phyloP scores from a whole-genome alignment of 2,797 vertebrate genomes.

The Pelobates cultripes region DNA sequence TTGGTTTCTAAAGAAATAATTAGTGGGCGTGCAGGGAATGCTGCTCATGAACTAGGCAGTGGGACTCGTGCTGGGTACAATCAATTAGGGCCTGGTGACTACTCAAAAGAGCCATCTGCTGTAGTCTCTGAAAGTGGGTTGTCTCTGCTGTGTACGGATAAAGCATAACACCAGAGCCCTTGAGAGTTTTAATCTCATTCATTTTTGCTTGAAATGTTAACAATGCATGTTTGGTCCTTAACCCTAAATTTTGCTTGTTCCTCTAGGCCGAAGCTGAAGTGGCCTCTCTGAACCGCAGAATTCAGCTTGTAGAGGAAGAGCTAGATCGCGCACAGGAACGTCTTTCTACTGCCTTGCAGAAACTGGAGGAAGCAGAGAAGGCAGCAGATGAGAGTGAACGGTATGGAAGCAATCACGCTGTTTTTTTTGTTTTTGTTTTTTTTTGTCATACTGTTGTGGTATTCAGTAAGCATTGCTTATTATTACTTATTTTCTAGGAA shows the following conservation, averaged over 20 bases:
- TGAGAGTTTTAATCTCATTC: no score
- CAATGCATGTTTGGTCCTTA: neutral
- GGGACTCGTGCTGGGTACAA: neutral
- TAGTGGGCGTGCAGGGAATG: constrained; percentile 3
- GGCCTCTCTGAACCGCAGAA: constrained; percentile 80
- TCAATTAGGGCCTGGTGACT: no score
- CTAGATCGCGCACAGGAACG: constrained; percentile 87
- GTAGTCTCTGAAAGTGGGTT: no score
- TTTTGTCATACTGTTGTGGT: no score
- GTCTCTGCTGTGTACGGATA: neutral
- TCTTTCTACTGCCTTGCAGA: constrained; percentile 81
- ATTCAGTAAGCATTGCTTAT: neutral
- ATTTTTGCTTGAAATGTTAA: neutral
- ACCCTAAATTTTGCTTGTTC: neutral
- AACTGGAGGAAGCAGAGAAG: constrained; percentile 90
- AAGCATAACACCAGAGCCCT: no score
- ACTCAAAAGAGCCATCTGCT: no score
- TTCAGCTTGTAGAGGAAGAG: constrained; percentile 89
- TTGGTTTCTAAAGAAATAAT: constrained; percentile 52
- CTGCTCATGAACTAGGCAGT: neutral
- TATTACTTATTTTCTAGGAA: neutral
- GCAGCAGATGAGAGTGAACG: constrained; percentile 89
- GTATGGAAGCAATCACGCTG: constrained; percentile 63
- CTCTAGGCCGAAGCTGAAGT: constrained; percentile 85
- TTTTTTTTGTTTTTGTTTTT: no score